These are phyloP conservation scores for Arothron firmamentum DNA, from an alignment of 2,113 vertebrate genomes.

Conservation along the genomic window DNA sequence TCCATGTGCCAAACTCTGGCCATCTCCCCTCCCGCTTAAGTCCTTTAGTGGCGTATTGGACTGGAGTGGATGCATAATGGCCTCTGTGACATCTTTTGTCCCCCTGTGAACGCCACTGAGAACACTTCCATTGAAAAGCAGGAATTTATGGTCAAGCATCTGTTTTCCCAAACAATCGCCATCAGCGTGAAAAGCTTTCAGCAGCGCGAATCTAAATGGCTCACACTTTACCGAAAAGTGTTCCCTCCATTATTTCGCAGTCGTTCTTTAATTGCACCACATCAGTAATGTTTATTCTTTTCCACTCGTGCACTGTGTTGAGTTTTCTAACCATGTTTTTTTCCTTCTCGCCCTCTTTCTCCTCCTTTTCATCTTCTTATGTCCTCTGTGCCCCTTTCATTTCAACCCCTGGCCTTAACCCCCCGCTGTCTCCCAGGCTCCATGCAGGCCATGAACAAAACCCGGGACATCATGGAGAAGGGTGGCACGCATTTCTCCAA, in stretches of 20 bases:
- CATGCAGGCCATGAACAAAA: constrained; percentile 99
- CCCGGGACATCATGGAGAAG: constrained; percentile 88
- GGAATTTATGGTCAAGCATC: constrained; percentile 78
- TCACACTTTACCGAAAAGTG: constrained; percentile 49
- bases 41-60: constrained; percentile 65
- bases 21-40: constrained; percentile 64
- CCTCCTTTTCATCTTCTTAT: constrained; percentile 17
- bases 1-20: constrained; percentile 64
- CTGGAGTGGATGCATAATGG: constrained; percentile 73
- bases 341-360: background rate
- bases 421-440: constrained; percentile 76
- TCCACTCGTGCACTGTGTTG: no score
- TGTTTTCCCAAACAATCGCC: constrained; percentile 72
- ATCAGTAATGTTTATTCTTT: constrained; percentile 7
- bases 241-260: constrained; percentile 29
- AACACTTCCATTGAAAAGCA: constrained; percentile 64
- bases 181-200: constrained; percentile 62
- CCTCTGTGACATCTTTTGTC: constrained; percentile 69
- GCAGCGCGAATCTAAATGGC: constrained; percentile 53
- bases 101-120: constrained; percentile 59
- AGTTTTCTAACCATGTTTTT: background rate
- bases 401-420: constrained; percentile 16
- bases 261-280: constrained; percentile 7
- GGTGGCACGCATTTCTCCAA: constrained; percentile 94
- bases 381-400: constrained; percentile 17